Percentiles rank a stretch among this genome's conserved stretches.
phyloP scores from a whole-genome alignment of 37 sponge, comb jelly and placozoan genomes.

The Diacarnus erythraeanus region DNA sequence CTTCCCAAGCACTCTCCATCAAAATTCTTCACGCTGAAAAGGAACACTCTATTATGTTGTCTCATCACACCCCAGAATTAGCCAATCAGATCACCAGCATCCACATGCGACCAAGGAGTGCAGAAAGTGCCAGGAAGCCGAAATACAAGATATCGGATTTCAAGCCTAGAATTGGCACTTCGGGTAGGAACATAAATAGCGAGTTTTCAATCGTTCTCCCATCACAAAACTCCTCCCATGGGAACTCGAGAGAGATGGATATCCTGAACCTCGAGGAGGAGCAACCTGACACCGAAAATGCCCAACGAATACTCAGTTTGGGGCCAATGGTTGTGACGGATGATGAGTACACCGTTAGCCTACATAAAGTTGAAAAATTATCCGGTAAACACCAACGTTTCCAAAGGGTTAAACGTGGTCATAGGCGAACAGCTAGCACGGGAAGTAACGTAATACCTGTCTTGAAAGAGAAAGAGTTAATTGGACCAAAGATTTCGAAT shows the following conservation, averaged over 20 bases:
- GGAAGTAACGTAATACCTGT: constrained; percentile 32
- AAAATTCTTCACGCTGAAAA: constrained; percentile 50
- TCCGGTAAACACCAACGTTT: constrained; percentile 5
- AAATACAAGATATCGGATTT: constrained; percentile 37
- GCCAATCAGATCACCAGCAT: constrained; percentile 11
- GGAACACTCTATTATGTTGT: constrained; percentile 19
- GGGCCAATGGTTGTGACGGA: constrained; percentile 58
- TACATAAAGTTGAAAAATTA: constrained; percentile 5
- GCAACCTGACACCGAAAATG: constrained; percentile 1
- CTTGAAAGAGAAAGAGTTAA: neutral
- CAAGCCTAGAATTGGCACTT: neutral
- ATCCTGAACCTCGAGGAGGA: constrained; percentile 47
- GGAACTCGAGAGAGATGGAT: neutral
- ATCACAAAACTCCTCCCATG: neutral
- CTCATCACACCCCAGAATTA: constrained; percentile 8
- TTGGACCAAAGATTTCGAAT: neutral
- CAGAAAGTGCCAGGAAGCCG: constrained; percentile 28
- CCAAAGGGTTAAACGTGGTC: constrained; percentile 9
- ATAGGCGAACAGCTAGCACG: constrained; percentile 50
- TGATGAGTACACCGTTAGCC: constrained; percentile 10
- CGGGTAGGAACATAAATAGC: neutral
- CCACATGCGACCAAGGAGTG: constrained; percentile 23
- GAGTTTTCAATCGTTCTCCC: constrained; percentile 29
- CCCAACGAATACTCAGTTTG: neutral
- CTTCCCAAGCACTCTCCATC: constrained; percentile 25